Base-by-base conservation (phyloP, 1,140 invertebrate species). In the Drosophila nikananu region DNA sequence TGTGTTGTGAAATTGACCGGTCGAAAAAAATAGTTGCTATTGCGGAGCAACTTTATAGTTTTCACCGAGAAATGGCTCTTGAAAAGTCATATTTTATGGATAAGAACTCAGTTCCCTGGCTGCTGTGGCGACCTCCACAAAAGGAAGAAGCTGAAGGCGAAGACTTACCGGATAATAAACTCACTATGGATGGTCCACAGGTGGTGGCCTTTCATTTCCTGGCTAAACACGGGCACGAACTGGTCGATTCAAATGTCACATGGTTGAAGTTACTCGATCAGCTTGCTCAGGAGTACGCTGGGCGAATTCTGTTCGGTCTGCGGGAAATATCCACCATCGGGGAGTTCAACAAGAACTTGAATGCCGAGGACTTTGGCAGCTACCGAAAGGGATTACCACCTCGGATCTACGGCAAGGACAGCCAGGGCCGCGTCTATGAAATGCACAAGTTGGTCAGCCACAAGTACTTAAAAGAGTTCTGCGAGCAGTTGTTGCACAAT, bases 371-470 rank as follows among this genome's bases (percentile, higher is more conserved):
- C 46, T 80, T 77, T 49, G 77, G 81, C 32, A 64, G 52, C 30
- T 83, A 72, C 42, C 49, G 77, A 0, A 51, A 61, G 5, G 44
- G 61, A 21, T 17, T 80, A 10, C 72, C 81, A 1, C 81, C 81
- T 17, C 54, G 62, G 7, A 46, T 84, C 44, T 80, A 49, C 32
- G 81, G 60, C 27, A 35, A 59, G 49, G 81, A 83, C 21, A 12
- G 13, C 2, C 27, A 59, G n/a, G 51, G 59, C 0, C 49, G 27
- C 10, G 41, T 65, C 10, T 83, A 83, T 44, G 42, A 57, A 9
- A 83, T 83, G 76, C 72, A 83, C 41, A 83, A 77, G 72, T 30
- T 86, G 9, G 64, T 81, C 17, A 77, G 7, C 44, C 46, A 77
- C 21, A 86, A 67, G 25, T 68, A 84, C 41, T 8, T 83, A 3